phyloP scores from a whole-genome alignment of 2,888 invertebrate species.

The Onthophagus sagittarius region DNA sequence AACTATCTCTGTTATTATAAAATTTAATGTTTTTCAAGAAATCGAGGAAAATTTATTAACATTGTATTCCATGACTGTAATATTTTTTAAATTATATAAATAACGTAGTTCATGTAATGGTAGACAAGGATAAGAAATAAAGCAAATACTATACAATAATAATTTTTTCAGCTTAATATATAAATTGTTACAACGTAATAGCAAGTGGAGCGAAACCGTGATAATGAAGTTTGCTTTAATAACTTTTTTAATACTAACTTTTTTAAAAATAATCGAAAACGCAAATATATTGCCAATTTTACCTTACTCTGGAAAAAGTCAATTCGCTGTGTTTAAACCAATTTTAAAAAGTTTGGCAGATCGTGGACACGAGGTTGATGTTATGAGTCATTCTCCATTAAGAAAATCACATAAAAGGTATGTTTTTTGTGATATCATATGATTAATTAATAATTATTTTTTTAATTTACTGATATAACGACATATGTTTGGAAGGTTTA shows the following conservation, averaged over 20 bases:
- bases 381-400: conserved; percentile 53
- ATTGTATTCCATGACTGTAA: too few species aligned
- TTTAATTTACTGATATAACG: conserved; percentile 27
- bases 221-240: not conserved
- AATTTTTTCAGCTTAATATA: too few species aligned
- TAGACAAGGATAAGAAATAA: not conserved
- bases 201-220: not conserved
- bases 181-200: too few species aligned
- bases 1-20: too few species aligned
- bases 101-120: not conserved
- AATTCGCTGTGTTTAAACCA: conserved; percentile 52
- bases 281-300: conserved; percentile 52
- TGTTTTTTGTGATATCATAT: not conserved
- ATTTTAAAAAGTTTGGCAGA: conserved; percentile 52
- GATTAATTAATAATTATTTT: not conserved
- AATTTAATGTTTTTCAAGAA: too few species aligned
- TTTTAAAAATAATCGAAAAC: not conserved
- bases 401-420: conserved; percentile 36
- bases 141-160: not conserved
- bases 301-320: conserved; percentile 51
- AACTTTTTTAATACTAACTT: not conserved
- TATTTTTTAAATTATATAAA: too few species aligned
- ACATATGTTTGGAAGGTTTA: conserved; percentile 24
- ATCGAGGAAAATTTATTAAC: too few species aligned
- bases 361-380: conserved; percentile 53